Evolutionary conservation across 2,797 vertebrate genomes (phyloP), one percentile per base, ranked within the genome.

Genomic region (Protosalanx chinensis): DNA sequence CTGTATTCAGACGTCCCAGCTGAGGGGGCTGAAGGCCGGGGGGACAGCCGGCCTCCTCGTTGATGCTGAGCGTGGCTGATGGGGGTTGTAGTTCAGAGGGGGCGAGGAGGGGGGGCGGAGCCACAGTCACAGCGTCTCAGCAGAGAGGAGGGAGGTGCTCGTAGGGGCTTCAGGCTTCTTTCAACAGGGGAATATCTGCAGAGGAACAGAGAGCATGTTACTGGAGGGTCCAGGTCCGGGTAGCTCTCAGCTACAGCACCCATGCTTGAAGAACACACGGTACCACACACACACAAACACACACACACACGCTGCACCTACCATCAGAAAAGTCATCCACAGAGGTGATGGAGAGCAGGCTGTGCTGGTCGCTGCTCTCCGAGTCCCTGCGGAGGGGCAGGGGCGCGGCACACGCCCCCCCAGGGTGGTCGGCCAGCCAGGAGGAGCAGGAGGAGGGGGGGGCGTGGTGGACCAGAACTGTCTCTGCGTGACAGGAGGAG

Each of bases 101-200:
- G 27, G 57, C n/a, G 10, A 18, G 76, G 74, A 81, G 79, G 18
- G 75, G 79, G 79, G 75, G 33, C 76, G 68, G 66, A 84, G 88
- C 86, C 84, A 82, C 82, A 87, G 88, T 89, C n/a, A 13, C 15
- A 41, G 18, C 18, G 4, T 16, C 18, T 65, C 86, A 81, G 87
- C 88, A 82, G 81, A 71, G 74, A 85, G 56, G 58, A 33, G 72
- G 78, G 78, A 74, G 32, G 83, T 71, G 72, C 74, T 76, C 73
- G 82, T 75, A 76, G 86, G 87, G 87, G 82, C 79, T 91, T 99
- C 95, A 99, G 86, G 97, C 96, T 95, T 99, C 97, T 91, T 99
- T 98, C 90, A 99, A 67, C 87, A 99, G 91, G 30, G 97, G 97
- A 86, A 98, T 98, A 94, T 99, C 97, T 99, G 91, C 35, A 68